Evolutionary conservation across 2,888 invertebrate species (phyloP), one percentile per base, ranked within the genome.

Genomic region (Ophion ellenae): DNA sequence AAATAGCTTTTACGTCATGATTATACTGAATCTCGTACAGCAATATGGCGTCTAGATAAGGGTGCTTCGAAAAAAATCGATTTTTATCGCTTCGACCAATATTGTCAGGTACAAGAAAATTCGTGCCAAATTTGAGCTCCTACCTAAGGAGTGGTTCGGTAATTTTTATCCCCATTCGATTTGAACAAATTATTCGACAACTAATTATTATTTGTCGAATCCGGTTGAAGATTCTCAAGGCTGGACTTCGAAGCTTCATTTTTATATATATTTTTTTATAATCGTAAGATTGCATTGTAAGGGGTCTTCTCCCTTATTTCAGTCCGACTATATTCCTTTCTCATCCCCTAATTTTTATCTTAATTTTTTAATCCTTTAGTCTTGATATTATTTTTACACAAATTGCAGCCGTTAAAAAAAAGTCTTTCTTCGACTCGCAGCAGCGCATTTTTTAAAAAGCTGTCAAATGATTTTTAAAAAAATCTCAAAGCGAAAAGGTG

Each of bases 61-160:
- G 53, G 5, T 80, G 83, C 20, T 24, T 57, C 80, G 76, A 80
- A 10, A 79, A 77, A 17, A 82, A 66, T 66, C 47, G 32, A 78
- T 7, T 73, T 59, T 79, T 17, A 53, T 1, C 14, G 0, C 4
- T 53, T 53, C 53, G 53, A 0, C 14, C 53, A 53, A 53, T 17
- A 53, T 53, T 4, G 32, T 53, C 17, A 17, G 53, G 17, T 2
- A 17, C 17, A 53, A 53, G 17, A 47, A 47, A 17, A 53, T 11
- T 53, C 17, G 0, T 53, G 17, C 2, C 53, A 53, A 53, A 53
- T 53, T 53, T 3, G 53, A 53, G 5, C 14, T 53, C 11, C 14
- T 4, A 53, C 1, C 53, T 14, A 3, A 53, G 3, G 17, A 53
- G 53, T 53, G 17, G 14, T 53, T 14, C 4, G 4, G 4, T 53